These are phyloP conservation scores for Macrophya annulata DNA, from an alignment of 2,888 invertebrate species.

Conservation along the genomic window DNA sequence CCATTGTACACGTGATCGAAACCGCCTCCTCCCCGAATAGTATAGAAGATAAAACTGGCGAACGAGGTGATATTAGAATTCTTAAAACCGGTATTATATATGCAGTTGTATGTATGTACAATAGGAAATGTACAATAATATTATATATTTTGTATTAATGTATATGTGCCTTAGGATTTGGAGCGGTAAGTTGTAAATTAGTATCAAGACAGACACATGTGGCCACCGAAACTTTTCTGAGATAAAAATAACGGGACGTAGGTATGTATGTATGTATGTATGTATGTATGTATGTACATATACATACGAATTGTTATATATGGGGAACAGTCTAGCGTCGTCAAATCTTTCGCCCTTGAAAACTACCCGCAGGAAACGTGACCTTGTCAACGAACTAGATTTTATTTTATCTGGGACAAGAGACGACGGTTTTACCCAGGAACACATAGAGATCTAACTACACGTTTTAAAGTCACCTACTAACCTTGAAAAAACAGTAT, in stretches of 20 bases:
- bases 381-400: conserved; percentile 34
- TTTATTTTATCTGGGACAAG: conserved; percentile 40
- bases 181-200: conserved; percentile 32
- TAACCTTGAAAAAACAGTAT: conserved; percentile 3
- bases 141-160: background rate
- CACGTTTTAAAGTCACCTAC: conserved; percentile 1
- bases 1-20: background rate
- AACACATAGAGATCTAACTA: background rate
- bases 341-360: conserved; percentile 47
- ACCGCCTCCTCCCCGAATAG: conserved; percentile 24
- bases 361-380: conserved; percentile 43
- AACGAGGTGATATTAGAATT: background rate
- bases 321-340: background rate
- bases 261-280: no score
- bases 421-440: conserved; percentile 11
- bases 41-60: background rate
- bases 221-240: conserved; percentile 19
- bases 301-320: background rate
- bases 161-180: background rate
- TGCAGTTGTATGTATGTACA: background rate
- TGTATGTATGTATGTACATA: no score
- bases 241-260: conserved; percentile 45
- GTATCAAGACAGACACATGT: conserved; percentile 22
- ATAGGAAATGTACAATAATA: no score
- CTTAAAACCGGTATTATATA: background rate